Evolutionary conservation across 2,113 vertebrate genomes (phyloP).

Genomic region (Scatophagus argus): DNA sequence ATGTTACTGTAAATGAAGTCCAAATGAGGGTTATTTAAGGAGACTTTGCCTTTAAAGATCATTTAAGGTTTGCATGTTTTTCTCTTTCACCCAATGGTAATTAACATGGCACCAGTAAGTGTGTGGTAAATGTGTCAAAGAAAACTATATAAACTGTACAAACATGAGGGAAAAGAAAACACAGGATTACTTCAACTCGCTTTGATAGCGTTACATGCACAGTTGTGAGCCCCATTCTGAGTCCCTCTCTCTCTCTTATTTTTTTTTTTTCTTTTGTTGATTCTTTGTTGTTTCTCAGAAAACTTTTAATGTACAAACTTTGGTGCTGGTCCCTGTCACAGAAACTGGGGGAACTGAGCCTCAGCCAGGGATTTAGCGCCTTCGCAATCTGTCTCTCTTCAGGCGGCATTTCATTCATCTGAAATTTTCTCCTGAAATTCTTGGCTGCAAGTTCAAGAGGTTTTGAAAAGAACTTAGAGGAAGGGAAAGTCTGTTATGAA

Average conservation of each 20-base stretch:
- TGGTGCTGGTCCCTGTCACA: constrained; percentile 57
- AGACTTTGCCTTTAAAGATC: constrained; percentile 43
- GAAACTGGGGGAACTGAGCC: constrained; percentile 54
- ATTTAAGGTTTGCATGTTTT: constrained; percentile 56
- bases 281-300: constrained; percentile 46
- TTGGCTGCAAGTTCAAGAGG: constrained; percentile 68
- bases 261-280: constrained; percentile 43
- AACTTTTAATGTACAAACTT: constrained; percentile 68
- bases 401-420: constrained; percentile 70
- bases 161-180: constrained; percentile 35
- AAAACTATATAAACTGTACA: constrained; percentile 51
- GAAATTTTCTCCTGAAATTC: constrained; percentile 60
- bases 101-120: constrained; percentile 39
- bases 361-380: constrained; percentile 69
- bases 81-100: constrained; percentile 43
- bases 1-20: constrained; percentile 43
- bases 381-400: constrained; percentile 70
- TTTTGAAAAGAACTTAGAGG: constrained; percentile 59
- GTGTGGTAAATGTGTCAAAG: constrained; percentile 57
- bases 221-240: constrained; percentile 36
- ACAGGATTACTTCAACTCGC: constrained; percentile 20
- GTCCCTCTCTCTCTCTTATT: constrained; percentile 10
- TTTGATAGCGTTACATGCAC: constrained; percentile 19
- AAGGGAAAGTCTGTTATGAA: constrained; percentile 58
- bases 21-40: constrained; percentile 44